phyloP scores from a whole-genome alignment of 2,797 vertebrate species.

The Tolypeutes matacus region DNA sequence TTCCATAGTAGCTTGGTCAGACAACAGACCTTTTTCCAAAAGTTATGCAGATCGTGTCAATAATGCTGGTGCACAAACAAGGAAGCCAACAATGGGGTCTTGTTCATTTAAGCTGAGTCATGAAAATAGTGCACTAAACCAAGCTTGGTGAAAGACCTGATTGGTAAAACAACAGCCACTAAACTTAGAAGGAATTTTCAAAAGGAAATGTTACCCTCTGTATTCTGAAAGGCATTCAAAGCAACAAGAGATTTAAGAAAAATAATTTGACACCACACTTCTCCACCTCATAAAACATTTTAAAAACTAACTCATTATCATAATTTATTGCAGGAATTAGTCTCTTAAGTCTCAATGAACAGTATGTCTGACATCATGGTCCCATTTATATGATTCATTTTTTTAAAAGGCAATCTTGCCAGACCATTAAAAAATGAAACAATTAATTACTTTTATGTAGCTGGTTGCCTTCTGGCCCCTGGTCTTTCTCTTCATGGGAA shows the following conservation, averaged over 20 bases:
- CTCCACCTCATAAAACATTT: constrained; percentile 76
- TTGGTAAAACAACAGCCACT: constrained; percentile 76
- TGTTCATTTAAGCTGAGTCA: constrained; percentile 84
- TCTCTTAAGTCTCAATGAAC: constrained; percentile 73
- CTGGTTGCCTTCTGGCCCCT: constrained; percentile 71
- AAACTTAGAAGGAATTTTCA: constrained; percentile 75
- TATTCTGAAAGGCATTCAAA: constrained; percentile 77
- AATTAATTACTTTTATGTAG: constrained; percentile 82
- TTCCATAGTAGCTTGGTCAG: constrained; percentile 83
- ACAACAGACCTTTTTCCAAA: constrained; percentile 81
- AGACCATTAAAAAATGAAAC: constrained; percentile 78
- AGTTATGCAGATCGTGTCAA: constrained; percentile 83
- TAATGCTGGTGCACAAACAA: constrained; percentile 79
- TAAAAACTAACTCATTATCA: constrained; percentile 76
- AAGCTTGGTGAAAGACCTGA: constrained; percentile 79
- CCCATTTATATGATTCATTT: constrained; percentile 74
- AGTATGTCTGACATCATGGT: constrained; percentile 75
- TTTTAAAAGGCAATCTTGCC: constrained; percentile 72
- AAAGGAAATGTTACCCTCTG: constrained; percentile 75
- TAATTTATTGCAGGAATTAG: constrained; percentile 73
- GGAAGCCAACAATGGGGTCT: constrained; percentile 79
- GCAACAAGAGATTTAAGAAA: constrained; percentile 68
- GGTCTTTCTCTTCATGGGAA: constrained; percentile 65
- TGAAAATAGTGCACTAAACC: constrained; percentile 76
- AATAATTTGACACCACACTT: constrained; percentile 71